These are phyloP conservation scores for Vombatus ursinus DNA, from an alignment of 2,113 vertebrate species.

Conservation along the genomic window DNA sequence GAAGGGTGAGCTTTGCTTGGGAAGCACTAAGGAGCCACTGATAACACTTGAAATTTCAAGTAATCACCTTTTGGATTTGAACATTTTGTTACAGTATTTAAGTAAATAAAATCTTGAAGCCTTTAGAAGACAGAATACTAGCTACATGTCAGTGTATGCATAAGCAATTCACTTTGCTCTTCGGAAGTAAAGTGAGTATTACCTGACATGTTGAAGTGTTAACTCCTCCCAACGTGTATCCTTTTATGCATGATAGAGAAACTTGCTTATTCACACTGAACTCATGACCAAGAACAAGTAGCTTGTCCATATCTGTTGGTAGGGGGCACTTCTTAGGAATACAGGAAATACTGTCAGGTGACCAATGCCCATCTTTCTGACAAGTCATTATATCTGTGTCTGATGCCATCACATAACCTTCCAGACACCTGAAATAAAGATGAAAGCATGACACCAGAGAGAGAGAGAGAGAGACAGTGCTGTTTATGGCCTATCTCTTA, in stretches of 20 bases:
- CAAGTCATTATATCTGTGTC: slow-evolving; percentile 86
- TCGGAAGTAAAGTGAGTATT: slow-evolving; percentile 34
- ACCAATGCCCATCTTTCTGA: slow-evolving; percentile 92
- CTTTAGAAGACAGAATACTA: not conserved
- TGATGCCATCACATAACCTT: slow-evolving; percentile 88
- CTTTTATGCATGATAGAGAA: slow-evolving; percentile 88
- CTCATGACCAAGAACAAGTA: slow-evolving; percentile 84
- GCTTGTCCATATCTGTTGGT: slow-evolving; percentile 83
- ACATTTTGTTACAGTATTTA: not conserved
- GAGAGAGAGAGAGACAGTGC: not conserved
- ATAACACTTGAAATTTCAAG: not conserved
- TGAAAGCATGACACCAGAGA: not conserved
- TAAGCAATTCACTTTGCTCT: not conserved
- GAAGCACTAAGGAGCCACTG: not conserved
- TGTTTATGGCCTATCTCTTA: not conserved
- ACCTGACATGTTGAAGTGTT: slow-evolving; percentile 90
- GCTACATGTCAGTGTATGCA: not conserved
- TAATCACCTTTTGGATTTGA: not conserved
- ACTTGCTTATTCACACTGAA: slow-evolving; percentile 88
- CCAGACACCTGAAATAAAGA: slow-evolving; percentile 89
- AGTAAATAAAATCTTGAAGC: not conserved
- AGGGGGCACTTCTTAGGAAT: slow-evolving; percentile 86
- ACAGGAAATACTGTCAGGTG: slow-evolving; percentile 88
- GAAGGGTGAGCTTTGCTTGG: not conserved
- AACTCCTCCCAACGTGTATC: slow-evolving; percentile 88